Evolutionary conservation across 2,888 invertebrate genomes (phyloP).

Genomic region (Ennomos erosarius): DNA sequence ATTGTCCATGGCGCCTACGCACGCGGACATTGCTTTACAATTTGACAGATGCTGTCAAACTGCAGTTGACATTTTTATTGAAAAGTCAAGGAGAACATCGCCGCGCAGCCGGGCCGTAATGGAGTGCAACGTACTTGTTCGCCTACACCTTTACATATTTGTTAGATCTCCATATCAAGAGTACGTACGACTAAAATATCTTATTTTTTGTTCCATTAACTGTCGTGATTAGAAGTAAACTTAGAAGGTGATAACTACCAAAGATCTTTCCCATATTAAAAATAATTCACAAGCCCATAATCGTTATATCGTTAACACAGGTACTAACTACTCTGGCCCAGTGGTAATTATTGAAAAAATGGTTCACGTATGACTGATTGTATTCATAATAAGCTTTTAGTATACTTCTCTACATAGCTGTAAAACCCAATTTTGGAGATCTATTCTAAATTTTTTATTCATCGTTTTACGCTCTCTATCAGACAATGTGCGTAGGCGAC

Average conservation of each 20-base stretch:
- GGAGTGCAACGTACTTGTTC: constrained; percentile 54
- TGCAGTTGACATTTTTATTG: constrained; percentile 43
- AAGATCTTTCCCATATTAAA: too few relatives aligned
- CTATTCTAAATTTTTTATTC: not conserved
- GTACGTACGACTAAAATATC: constrained; percentile 43
- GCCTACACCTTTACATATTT: constrained; percentile 45
- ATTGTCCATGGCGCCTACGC: constrained; percentile 19
- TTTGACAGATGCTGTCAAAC: constrained; percentile 18
- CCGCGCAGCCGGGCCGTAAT: constrained; percentile 37
- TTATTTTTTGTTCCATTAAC: not conserved
- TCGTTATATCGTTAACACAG: too few relatives aligned
- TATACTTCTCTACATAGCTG: too few relatives aligned
- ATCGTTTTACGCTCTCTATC: constrained; percentile 41
- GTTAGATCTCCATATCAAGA: constrained; percentile 48
- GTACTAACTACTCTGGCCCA: too few relatives aligned
- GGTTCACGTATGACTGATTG: too few relatives aligned
- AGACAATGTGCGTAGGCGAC: constrained; percentile 48
- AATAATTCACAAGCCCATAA: too few relatives aligned
- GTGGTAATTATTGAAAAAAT: too few relatives aligned
- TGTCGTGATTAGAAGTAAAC: too few relatives aligned
- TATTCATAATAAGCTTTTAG: too few relatives aligned
- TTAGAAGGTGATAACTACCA: too few relatives aligned
- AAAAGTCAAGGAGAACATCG: constrained; percentile 55
- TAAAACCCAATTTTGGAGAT: too few relatives aligned
- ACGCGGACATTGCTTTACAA: constrained; percentile 26